These are phyloP conservation scores for Charanyca ferruginea DNA, from an alignment of 2,888 invertebrate species.

Conservation along the genomic window DNA sequence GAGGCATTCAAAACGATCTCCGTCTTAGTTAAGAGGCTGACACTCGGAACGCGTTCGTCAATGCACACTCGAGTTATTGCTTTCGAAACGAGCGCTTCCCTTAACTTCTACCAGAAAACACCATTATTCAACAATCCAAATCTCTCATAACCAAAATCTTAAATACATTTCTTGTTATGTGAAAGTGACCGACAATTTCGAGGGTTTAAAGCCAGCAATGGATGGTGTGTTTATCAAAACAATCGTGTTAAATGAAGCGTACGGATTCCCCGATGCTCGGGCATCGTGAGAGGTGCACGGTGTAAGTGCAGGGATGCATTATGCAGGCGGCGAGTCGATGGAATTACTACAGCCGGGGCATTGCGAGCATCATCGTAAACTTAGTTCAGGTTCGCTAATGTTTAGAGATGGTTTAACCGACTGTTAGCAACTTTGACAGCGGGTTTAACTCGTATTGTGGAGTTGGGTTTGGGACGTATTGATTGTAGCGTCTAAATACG, in stretches of 20 bases:
- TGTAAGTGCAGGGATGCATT: constrained; percentile 85
- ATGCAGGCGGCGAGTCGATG: constrained; percentile 81
- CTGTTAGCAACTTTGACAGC: constrained; percentile 68
- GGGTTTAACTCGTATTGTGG: constrained; percentile 57
- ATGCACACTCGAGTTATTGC: constrained; percentile 85
- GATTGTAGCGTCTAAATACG: constrained; percentile 49
- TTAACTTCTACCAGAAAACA: constrained; percentile 63
- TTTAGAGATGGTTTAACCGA: constrained; percentile 73
- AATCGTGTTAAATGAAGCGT: constrained; percentile 68
- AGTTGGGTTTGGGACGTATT: constrained; percentile 53
- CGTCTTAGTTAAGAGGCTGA: constrained; percentile 83
- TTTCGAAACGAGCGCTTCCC: constrained; percentile 81
- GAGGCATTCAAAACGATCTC: constrained; percentile 84
- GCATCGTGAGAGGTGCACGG: constrained; percentile 73
- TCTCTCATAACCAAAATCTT: background rate
- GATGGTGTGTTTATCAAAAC: background rate
- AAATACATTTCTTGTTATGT: constrained; percentile 26
- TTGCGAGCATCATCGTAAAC: constrained; percentile 77
- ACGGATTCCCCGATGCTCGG: constrained; percentile 67
- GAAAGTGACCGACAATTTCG: background rate
- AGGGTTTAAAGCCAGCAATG: constrained; percentile 53
- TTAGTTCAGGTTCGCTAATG: constrained; percentile 78
- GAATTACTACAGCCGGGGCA: constrained; percentile 72
- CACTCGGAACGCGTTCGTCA: constrained; percentile 86
- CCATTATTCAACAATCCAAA: constrained; percentile 1